These are phyloP conservation scores for Uria aalge DNA, from an alignment of 2,113 vertebrate genomes.

Conservation along the genomic window DNA sequence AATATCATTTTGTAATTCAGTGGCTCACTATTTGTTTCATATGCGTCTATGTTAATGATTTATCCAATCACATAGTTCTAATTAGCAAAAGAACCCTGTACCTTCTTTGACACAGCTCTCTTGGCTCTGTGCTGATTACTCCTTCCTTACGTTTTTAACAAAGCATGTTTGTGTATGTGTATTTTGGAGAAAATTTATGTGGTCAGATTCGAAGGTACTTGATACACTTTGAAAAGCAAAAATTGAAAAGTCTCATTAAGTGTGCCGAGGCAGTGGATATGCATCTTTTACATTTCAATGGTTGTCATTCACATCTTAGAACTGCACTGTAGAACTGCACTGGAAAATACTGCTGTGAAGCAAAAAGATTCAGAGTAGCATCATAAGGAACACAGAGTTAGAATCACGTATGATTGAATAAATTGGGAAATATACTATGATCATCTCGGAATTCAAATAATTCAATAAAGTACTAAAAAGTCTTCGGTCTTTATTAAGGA, in stretches of 20 bases:
- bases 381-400: not conserved
- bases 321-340: not conserved
- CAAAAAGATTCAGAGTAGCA: not conserved
- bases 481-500: not conserved
- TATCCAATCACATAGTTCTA: not conserved
- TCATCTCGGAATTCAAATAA: not conserved
- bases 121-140: not conserved
- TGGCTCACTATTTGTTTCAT: not conserved
- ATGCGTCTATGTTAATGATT: not conserved
- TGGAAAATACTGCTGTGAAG: not conserved
- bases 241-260: not conserved
- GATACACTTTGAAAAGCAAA: not conserved
- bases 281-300: not conserved
- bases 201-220: not conserved
- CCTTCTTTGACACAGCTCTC: not conserved
- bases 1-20: not conserved
- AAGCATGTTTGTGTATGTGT: accelerated
- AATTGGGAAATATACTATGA: not conserved
- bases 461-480: not conserved
- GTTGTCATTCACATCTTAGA: not conserved
- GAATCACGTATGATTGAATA: not conserved
- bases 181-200: not conserved
- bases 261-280: not conserved
- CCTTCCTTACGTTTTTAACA: not conserved
- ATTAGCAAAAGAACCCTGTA: not conserved